Percentiles rank a stretch among this genome's conserved stretches.
Conservation (phyloP, 2,113 vertebrate genomes). For the Brachypodius melanocephalos region DNA sequence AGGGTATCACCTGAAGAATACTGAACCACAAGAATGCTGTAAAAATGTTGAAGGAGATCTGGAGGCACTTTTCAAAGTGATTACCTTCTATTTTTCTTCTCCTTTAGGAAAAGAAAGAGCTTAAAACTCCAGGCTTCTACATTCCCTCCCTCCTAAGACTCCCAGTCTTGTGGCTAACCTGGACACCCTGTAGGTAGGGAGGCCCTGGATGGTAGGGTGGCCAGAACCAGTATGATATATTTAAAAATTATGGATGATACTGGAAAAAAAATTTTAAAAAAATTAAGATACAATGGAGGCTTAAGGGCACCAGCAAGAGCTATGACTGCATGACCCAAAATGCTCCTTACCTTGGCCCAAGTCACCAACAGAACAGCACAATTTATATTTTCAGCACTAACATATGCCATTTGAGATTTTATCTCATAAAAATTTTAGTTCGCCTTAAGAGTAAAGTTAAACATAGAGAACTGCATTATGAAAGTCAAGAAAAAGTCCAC, state of each 20-base stretch:
- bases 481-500: not conserved
- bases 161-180: not conserved
- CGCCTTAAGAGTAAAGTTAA: not conserved
- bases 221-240: not conserved
- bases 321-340: not conserved
- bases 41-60: not conserved
- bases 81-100: not conserved
- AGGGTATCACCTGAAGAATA: not conserved
- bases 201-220: too few relatives aligned
- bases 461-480: not conserved
- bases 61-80: not conserved
- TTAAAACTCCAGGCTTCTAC: not conserved
- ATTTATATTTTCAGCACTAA: not conserved
- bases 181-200: not conserved
- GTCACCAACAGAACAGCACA: not conserved
- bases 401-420: not conserved
- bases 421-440: not conserved
- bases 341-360: not conserved
- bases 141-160: not conserved
- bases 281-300: not conserved
- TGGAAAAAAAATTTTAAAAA: not conserved
- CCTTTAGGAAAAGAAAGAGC: not conserved
- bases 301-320: not conserved
- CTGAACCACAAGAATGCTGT: not conserved
- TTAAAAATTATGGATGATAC: not conserved